Percentiles rank a stretch among this genome's conserved stretches.
Evolutionary conservation across 2,888 invertebrate genomes (phyloP).

Genomic region (Tiliacea citrago): DNA sequence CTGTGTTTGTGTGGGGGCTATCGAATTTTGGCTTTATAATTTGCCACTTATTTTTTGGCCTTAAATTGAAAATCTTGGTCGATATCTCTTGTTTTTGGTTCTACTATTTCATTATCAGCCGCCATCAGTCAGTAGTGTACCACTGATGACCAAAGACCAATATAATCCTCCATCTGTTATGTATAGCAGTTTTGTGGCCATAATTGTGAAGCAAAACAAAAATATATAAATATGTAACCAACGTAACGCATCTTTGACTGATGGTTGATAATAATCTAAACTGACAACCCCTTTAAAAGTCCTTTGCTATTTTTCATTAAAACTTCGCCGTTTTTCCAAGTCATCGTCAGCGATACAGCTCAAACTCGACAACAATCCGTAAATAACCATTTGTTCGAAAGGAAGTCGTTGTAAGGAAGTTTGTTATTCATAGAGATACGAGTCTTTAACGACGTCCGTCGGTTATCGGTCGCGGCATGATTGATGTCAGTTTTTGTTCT

Average conservation of each 20-base stretch:
- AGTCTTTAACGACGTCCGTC: slow-evolving; percentile 71
- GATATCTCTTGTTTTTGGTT: slow-evolving; percentile 3
- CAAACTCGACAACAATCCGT: slow-evolving; percentile 42
- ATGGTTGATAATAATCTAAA: background rate
- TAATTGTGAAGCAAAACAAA: background rate
- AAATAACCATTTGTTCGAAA: slow-evolving; percentile 56
- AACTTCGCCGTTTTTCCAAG: slow-evolving; percentile 25
- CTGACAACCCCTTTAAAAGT: slow-evolving; percentile 1
- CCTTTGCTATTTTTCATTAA: background rate
- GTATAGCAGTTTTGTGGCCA: no score
- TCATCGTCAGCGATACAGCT: slow-evolving; percentile 25
- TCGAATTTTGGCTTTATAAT: background rate
- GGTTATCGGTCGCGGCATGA: slow-evolving; percentile 62
- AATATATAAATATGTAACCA: background rate
- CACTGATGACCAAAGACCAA: background rate
- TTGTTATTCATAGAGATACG: slow-evolving; percentile 56
- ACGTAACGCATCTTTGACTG: background rate
- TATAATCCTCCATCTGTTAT: background rate
- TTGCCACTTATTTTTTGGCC: background rate
- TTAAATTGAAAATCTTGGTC: background rate
- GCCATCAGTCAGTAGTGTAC: no score
- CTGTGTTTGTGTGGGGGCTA: background rate
- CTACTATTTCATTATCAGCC: no score
- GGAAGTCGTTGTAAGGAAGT: slow-evolving; percentile 64
- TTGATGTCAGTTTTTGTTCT: slow-evolving; percentile 66